A percentile compares a stretch with the other conserved stretches of the same genome.
These are phyloP conservation scores for Theristus sp. DNA, from an alignment of 2,888 invertebrate species.

Conservation along the genomic window DNA sequence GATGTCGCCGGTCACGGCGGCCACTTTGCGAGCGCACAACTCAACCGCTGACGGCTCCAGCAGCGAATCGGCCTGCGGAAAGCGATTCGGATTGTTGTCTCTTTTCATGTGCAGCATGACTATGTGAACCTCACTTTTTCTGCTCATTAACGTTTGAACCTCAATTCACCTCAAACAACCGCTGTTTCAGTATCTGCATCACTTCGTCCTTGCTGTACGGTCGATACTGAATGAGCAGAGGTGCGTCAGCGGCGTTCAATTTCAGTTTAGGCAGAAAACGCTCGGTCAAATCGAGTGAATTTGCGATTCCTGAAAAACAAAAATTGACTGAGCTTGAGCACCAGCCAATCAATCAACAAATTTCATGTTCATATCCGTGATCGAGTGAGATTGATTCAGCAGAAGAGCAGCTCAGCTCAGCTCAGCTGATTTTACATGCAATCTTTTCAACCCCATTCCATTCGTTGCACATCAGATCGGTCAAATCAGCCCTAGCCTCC, in stretches of 20 bases:
- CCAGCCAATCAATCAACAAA: background rate
- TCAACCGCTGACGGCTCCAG: slow-evolving; percentile 68
- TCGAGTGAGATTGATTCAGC: background rate
- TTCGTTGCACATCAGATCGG: too few relatives aligned
- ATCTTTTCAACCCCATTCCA: too few relatives aligned
- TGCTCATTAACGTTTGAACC: background rate
- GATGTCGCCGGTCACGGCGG: slow-evolving; percentile 81
- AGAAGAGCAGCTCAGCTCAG: background rate
- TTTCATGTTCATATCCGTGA: too few relatives aligned
- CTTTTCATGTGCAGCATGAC: background rate
- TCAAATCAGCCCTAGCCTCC: too few relatives aligned
- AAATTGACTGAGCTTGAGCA: background rate
- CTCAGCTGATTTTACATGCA: too few relatives aligned
- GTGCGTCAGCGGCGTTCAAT: slow-evolving; percentile 42
- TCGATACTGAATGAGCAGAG: slow-evolving; percentile 56
- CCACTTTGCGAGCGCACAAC: slow-evolving; percentile 78
- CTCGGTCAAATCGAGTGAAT: slow-evolving; percentile 82
- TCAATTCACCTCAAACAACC: slow-evolving; percentile 40
- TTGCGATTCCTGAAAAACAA: slow-evolving; percentile 53
- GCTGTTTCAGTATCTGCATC: slow-evolving; percentile 56
- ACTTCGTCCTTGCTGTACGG: slow-evolving; percentile 82
- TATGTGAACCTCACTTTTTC: background rate
- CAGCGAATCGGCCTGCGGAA: slow-evolving; percentile 28
- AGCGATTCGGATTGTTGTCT: background rate
- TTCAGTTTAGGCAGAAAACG: slow-evolving; percentile 67